These are phyloP conservation scores for Peromyscus leucopus DNA, from an alignment of 2,113 vertebrate species.

Conservation along the genomic window DNA sequence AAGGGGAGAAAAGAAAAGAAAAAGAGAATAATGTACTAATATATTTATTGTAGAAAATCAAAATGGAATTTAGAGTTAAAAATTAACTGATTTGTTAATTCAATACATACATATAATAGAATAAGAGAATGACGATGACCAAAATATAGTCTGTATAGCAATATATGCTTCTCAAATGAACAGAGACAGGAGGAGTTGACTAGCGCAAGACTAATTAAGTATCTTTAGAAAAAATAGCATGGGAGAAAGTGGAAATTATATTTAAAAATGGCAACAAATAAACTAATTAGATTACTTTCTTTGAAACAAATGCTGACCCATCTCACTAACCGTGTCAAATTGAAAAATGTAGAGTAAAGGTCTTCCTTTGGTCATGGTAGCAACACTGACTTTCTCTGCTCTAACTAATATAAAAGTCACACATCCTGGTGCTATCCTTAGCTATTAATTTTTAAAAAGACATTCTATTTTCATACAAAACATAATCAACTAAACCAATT, in stretches of 20 bases:
- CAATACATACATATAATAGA: not conserved
- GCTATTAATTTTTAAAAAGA: conserved; percentile 32
- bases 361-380: conserved; percentile 48
- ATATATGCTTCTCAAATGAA: conserved; percentile 31
- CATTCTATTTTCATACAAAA: not conserved
- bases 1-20: not conserved
- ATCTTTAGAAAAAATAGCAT: not conserved
- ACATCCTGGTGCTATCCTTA: not conserved
- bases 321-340: conserved; percentile 33
- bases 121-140: not conserved
- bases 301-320: conserved; percentile 55
- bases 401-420: conserved; percentile 18
- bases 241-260: conserved; percentile 36
- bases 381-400: not conserved
- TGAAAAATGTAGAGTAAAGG: conserved; percentile 45
- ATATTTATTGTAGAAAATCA: conserved; percentile 25
- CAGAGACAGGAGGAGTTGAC: not conserved
- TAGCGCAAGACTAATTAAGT: conserved; percentile 71
- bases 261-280: conserved; percentile 43
- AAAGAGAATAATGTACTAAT: not conserved
- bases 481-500: not conserved
- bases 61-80: conserved; percentile 18
- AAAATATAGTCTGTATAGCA: not conserved
- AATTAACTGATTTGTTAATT: conserved; percentile 21
- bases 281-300: conserved; percentile 71